These are phyloP conservation scores for Sapayoa aenigma DNA, from an alignment of 2,113 vertebrate species.

Conservation along the genomic window DNA sequence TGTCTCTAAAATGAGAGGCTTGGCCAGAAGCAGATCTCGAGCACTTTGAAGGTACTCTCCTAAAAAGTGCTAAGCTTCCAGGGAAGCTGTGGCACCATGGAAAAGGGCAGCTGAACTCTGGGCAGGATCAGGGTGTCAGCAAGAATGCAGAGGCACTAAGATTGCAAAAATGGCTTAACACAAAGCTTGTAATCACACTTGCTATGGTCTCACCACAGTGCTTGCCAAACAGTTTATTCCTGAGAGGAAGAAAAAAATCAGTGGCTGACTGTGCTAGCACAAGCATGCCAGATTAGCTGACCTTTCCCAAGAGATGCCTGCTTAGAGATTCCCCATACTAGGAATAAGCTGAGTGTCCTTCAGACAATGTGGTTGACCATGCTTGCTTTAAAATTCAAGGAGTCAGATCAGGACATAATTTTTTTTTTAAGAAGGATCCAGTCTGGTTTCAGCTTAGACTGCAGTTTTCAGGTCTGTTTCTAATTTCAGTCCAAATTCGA, in stretches of 20 bases:
- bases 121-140: background rate
- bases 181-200: background rate
- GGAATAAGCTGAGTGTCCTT: background rate
- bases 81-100: background rate
- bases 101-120: background rate
- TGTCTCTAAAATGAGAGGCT: background rate
- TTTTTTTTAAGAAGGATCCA: background rate
- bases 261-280: background rate
- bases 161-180: background rate
- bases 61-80: slow-evolving; percentile 41
- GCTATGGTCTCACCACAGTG: background rate
- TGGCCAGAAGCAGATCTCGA: background rate
- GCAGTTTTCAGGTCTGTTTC: slow-evolving; percentile 1
- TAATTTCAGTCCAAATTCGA: background rate
- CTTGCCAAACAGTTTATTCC: background rate
- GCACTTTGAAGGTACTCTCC: slow-evolving; percentile 35
- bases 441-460: background rate
- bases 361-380: background rate
- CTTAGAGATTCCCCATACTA: background rate
- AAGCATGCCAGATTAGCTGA: background rate
- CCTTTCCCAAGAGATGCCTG: background rate
- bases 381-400: background rate
- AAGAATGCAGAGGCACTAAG: slow-evolving; percentile 1
- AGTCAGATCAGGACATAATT: background rate
- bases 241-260: background rate